Conservation (phyloP, 2,113 vertebrate species). For the Oncorhynchus kisutch region DNA sequence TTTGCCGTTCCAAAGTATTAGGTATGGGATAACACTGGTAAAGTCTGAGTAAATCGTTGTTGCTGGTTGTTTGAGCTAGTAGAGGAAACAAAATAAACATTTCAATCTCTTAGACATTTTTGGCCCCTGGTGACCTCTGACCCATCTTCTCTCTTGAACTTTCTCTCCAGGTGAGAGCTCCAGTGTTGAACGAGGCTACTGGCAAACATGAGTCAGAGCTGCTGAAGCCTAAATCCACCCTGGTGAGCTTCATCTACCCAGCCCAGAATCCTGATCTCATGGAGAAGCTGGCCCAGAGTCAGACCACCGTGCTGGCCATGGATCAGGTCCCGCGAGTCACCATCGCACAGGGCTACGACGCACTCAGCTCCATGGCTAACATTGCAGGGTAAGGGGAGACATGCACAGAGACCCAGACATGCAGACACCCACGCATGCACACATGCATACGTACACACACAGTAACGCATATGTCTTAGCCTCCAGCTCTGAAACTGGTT, state of each 20-base stretch:
- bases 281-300: constrained; percentile 64
- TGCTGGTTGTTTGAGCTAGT: too few species aligned
- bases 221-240: constrained; percentile 65
- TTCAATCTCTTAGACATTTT: too few species aligned
- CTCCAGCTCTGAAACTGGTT: too few species aligned
- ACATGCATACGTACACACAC: constrained; percentile 38
- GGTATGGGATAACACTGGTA: too few species aligned
- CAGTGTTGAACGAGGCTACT: constrained; percentile 55
- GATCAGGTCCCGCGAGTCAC: constrained; percentile 80
- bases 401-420: neutral
- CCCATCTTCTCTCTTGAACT: too few species aligned
- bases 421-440: too few species aligned
- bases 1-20: too few species aligned
- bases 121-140: too few species aligned
- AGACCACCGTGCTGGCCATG: constrained; percentile 74
- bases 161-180: constrained; percentile 63
- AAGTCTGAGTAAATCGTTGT: too few species aligned
- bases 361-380: constrained; percentile 77
- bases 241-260: constrained; percentile 77
- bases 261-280: constrained; percentile 76
- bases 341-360: constrained; percentile 79
- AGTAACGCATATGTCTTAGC: neutral
- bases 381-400: constrained; percentile 69
- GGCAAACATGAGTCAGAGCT: constrained; percentile 61
- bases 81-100: too few species aligned